Conservation (phyloP, 2,797 vertebrate species). For the Melanotaenia pygmaea region DNA sequence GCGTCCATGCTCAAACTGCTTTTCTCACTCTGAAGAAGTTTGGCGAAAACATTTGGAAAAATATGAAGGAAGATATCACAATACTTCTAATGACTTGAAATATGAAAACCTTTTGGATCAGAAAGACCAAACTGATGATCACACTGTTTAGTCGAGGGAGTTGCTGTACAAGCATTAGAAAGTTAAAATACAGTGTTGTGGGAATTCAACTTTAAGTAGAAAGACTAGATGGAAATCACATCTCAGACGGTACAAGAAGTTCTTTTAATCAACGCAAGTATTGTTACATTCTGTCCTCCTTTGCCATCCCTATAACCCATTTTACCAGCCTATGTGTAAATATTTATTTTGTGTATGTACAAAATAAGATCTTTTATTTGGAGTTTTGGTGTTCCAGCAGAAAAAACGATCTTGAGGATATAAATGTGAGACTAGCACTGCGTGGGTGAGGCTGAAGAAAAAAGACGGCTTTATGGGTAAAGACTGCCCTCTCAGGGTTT, state of each 20-base stretch:
- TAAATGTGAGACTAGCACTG: conserved; percentile 15
- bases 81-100: conserved; percentile 63
- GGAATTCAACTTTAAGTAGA: conserved; percentile 17
- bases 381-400: conserved; percentile 32
- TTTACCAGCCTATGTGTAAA: conserved; percentile 28
- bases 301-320: conserved; percentile 7
- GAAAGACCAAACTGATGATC: conserved; percentile 55
- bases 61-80: conserved; percentile 57
- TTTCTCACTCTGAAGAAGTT: conserved; percentile 31
- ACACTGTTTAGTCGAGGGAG: conserved; percentile 24
- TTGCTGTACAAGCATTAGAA: conserved; percentile 6
- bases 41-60: conserved; percentile 45
- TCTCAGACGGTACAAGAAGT: background rate
- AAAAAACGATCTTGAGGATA: conserved; percentile 32
- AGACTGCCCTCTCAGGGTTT: conserved; percentile 78
- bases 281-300: conserved; percentile 14
- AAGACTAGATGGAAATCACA: conserved; percentile 12
- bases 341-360: conserved; percentile 39
- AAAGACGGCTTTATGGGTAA: conserved; percentile 56
- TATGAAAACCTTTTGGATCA: conserved; percentile 57
- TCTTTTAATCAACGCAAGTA: conserved; percentile 23
- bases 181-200: conserved; percentile 8
- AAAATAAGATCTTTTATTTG: conserved; percentile 26
- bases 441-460: conserved; percentile 49
- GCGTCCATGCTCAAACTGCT: conserved; percentile 20